These are phyloP conservation scores for Austrofundulus limnaeus DNA, from an alignment of 2,113 vertebrate genomes.

Conservation along the genomic window DNA sequence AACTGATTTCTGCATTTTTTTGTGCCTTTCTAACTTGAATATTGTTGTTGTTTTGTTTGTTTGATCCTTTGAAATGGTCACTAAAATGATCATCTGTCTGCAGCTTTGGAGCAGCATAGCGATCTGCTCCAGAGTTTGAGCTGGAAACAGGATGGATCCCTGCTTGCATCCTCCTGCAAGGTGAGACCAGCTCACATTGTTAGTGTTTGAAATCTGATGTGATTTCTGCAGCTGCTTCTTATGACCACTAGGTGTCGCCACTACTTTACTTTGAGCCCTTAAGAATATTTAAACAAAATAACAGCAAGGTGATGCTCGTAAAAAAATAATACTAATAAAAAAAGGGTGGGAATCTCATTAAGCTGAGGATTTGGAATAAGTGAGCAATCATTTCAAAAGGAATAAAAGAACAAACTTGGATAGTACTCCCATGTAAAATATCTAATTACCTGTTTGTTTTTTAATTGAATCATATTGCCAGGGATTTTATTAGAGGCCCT, in stretches of 20 bases:
- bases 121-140: slow-evolving; percentile 87
- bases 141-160: slow-evolving; percentile 88
- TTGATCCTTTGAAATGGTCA: neutral
- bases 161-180: slow-evolving; percentile 89
- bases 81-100: slow-evolving; percentile 6
- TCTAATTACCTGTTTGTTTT: slow-evolving; percentile 29
- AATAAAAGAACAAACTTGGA: slow-evolving; percentile 15
- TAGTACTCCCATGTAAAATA: slow-evolving; percentile 21
- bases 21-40: neutral
- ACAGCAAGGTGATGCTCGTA: slow-evolving; percentile 34
- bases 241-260: slow-evolving; percentile 63
- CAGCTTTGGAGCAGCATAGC: slow-evolving; percentile 85
- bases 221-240: slow-evolving; percentile 16
- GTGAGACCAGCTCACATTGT: slow-evolving; percentile 43
- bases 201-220: too few relatives aligned
- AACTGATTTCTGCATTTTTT: neutral
- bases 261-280: neutral
- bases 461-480: slow-evolving; percentile 20
- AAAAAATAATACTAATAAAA: too few relatives aligned
- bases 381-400: slow-evolving; percentile 2
- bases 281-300: slow-evolving; percentile 22
- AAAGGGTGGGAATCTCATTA: slow-evolving; percentile 30
- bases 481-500: slow-evolving; percentile 14
- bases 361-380: slow-evolving; percentile 10
- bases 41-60: neutral